Evolutionary conservation across 2,888 invertebrate genomes (phyloP).

Genomic region (Nomada hirtipes): DNA sequence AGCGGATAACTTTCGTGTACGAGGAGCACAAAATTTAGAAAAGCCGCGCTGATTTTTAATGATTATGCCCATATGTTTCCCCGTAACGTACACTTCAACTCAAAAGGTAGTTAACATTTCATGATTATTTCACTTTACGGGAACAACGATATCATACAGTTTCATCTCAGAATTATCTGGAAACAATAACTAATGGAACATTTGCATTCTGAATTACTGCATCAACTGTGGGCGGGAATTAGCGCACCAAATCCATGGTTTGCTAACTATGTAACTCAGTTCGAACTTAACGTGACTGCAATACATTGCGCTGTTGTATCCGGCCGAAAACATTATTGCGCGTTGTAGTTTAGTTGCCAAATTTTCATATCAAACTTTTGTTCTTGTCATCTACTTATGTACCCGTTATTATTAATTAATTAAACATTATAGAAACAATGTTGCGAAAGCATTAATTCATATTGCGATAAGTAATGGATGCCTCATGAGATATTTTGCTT

Average conservation of each 20-base stretch:
- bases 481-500: too few species aligned
- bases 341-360: neutral
- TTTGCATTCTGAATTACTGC: constrained; percentile 21
- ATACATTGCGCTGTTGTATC: neutral
- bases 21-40: neutral
- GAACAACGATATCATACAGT: neutral
- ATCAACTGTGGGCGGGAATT: neutral
- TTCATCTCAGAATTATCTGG: constrained; percentile 10
- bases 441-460: too few species aligned
- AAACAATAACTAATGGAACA: constrained; percentile 30
- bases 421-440: neutral
- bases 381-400: too few species aligned
- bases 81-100: too few species aligned
- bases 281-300: constrained; percentile 13
- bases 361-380: constrained; percentile 1
- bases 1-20: too few species aligned
- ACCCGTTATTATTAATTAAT: neutral
- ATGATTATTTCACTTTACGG: neutral
- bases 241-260: constrained; percentile 18
- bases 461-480: too few species aligned
- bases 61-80: too few species aligned
- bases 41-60: neutral
- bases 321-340: neutral
- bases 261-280: constrained; percentile 26
- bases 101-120: neutral